phyloP scores from a whole-genome alignment of 2,797 vertebrate species.

The Micromesistius poutassou region DNA sequence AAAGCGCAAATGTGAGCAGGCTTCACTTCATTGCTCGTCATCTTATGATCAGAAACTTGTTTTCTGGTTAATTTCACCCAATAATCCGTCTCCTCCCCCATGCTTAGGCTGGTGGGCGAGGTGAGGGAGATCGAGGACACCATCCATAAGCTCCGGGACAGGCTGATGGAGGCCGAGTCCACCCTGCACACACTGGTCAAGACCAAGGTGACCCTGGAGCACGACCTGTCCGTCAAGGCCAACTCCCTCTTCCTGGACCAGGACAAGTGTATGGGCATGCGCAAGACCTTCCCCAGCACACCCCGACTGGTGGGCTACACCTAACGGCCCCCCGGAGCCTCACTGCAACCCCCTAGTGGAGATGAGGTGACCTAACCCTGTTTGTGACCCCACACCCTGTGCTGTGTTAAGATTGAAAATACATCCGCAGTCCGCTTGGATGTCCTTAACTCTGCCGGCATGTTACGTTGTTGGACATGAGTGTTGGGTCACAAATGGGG shows the following conservation, averaged over 20 bases:
- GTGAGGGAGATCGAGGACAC: conserved; percentile 87
- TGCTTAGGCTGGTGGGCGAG: conserved; percentile 81
- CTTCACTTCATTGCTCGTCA: too few relatives aligned
- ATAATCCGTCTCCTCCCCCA: conserved; percentile 11
- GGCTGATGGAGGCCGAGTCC: conserved; percentile 83
- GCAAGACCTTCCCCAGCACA: conserved; percentile 86
- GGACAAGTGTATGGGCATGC: conserved; percentile 93
- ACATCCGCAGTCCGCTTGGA: background rate
- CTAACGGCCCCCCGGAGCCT: conserved; percentile 48
- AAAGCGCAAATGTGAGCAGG: too few relatives aligned
- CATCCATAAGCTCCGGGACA: conserved; percentile 80
- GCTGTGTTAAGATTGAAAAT: background rate
- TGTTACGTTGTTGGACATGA: background rate
- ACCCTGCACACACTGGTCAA: conserved; percentile 82
- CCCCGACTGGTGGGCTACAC: conserved; percentile 81
- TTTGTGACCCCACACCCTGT: background rate
- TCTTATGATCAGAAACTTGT: background rate
- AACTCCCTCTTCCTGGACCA: conserved; percentile 92
- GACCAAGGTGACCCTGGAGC: conserved; percentile 82
- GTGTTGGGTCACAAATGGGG: background rate
- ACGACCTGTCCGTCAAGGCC: conserved; percentile 88
- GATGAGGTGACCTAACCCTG: background rate
- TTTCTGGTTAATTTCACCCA: background rate
- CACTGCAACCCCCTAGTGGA: background rate
- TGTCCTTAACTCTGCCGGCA: background rate